Evolutionary conservation across 2,113 vertebrate species (phyloP), one percentile per base, ranked within the genome.

Genomic region (Albula goreensis): DNA sequence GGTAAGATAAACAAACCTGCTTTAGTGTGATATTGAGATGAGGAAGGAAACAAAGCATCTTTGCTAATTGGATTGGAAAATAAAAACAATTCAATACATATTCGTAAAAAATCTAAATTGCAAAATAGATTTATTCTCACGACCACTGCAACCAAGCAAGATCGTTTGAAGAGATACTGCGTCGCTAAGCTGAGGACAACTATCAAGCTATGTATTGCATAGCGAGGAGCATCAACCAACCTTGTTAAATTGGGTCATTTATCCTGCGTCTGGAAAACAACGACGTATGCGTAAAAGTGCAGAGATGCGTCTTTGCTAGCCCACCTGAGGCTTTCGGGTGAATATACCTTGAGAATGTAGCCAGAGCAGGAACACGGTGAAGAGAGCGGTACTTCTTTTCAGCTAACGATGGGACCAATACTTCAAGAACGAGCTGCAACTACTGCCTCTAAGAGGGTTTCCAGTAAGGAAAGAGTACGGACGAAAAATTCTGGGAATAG

Each of bases 391-490:
- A 56, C 9, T 25, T 19, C 17, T 11, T 31, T 60, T 50, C 19
- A 31, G 81, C 56, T 10, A n/a, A 78, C 78, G 88, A 93, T 93
- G 93, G 92, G 92, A 87, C 87, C 91, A 10, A 85, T 93, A 0
- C 85, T 92, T 85, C 90, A 89, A 81, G 89, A 93, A 86, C 86
- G 89, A 6, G 84, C 85, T n/a, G 48, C 90, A 83, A 50, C 66
- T 88, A 83, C 17, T 83, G 83, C 83, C 5, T 2, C 19, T 70
- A 84, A 89, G 82, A 86, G 86, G 74, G 4, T 83, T 0, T 89
- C 87, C 77, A 19, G n/a, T 80, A 86, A 87, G 77, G 91, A 90
- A 31, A 31, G 74, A 77, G 88, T 87, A 11, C 50, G 90, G 85
- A 87, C 66, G 87, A 78, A 86, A 89, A 85, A 82, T 50, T 6